phyloP scores from a whole-genome alignment of 2,113 vertebrate genomes.

The Ciconia boyciana region DNA sequence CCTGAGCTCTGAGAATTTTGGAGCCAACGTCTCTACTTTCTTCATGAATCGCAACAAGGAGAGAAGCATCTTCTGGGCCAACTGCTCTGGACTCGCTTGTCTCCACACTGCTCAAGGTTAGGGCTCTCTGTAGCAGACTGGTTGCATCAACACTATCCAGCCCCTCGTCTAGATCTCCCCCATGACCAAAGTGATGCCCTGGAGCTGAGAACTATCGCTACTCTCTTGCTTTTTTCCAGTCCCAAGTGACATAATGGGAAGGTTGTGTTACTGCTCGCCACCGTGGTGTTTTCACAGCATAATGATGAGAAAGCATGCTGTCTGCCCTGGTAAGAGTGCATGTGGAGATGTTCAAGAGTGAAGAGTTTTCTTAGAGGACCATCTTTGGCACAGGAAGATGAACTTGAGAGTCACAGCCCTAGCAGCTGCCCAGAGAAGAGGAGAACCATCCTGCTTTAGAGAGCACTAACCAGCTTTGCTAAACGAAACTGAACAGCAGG shows the following conservation, averaged over 20 bases:
- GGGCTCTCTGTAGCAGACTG: background rate
- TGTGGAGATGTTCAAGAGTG: background rate
- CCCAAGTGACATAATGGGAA: background rate
- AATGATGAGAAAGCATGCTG: background rate
- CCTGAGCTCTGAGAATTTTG: background rate
- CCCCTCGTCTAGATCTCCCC: background rate
- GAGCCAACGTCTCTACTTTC: background rate
- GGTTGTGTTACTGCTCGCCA: background rate
- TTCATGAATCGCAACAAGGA: background rate
- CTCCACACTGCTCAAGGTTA: background rate
- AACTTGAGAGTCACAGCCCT: background rate
- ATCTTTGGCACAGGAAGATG: background rate
- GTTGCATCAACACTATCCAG: background rate
- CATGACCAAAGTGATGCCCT: accelerated
- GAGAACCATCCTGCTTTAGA: background rate
- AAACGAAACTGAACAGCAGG: background rate
- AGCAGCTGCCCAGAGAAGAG: background rate
- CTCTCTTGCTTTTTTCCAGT: background rate
- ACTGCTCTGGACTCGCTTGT: background rate
- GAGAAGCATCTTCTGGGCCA: background rate
- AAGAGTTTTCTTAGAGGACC: background rate
- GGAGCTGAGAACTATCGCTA: background rate
- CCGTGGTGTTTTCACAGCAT: accelerated
- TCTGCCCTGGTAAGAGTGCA: background rate
- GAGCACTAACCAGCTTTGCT: background rate